Evolutionary conservation across 2,797 vertebrate species (phyloP), one percentile per base, ranked within the genome.

Genomic region (Macrochelys suwanniensis): DNA sequence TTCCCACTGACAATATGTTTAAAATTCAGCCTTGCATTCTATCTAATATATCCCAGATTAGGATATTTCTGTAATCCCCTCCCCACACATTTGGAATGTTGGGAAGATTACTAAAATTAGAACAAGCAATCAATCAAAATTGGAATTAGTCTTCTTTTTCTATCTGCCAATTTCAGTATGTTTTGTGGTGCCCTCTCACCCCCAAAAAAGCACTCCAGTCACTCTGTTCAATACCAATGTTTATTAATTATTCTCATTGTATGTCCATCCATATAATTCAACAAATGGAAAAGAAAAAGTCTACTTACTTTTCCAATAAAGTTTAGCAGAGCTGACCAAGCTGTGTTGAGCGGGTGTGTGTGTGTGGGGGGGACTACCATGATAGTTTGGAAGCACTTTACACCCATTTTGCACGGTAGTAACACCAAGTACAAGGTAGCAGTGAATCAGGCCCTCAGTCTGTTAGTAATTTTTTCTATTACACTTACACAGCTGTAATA

Each of bases 331-430:
- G 19, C 45, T 77, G 2, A 23, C 1, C 9, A 8, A 65, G 23
- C 0, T 4, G 12, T 2, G 56, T 3, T 56, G 7, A 26, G 21
- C 21, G 19, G 2, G 16, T 51, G 7, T 42, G 37, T n/a, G 6
- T 10, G 15, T 16, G 3, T 10, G 9, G 31, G 12, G 12, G 68
- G 1, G 82, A 50, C 0, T 85, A 87, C 15, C 3, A 31, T 6
- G 1, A 50, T 12, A 4, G 26, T 12, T 82, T 65, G 11, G 6
- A 79, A 81, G 51, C 1, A 51, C 76, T 88, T 88, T 8, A 25
- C 0, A 4, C 0, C 0, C 33, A 13, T 19, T n/a, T 1, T 37
- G 50, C 9, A 57, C 16, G 11, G 50, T 2, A 79, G 2, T 53
- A 37, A 15, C 65, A 42, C 54, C 16, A 49, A 87, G 25, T 83